phyloP scores from a whole-genome alignment of 2,797 vertebrate species.

The Mormyrops attenuatus region DNA sequence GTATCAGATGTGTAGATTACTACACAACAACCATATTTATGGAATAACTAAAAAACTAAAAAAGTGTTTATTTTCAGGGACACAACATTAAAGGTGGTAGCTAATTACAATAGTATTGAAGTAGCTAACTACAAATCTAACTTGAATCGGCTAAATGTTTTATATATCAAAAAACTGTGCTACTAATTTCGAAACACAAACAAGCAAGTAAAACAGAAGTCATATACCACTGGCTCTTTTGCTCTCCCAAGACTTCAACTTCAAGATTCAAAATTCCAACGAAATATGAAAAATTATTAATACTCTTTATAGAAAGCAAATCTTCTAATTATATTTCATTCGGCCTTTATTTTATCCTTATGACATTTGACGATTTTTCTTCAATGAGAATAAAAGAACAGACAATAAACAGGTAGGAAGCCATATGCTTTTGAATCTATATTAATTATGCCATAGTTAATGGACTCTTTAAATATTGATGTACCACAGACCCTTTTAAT shows the following conservation, averaged over 20 bases:
- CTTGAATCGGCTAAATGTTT: background rate
- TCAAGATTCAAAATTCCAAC: conserved; percentile 80
- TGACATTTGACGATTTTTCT: conserved; percentile 85
- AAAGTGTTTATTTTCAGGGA: background rate
- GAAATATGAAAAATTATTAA: conserved; percentile 99
- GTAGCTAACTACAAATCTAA: background rate
- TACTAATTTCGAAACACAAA: conserved; percentile 87
- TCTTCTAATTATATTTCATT: conserved; percentile 97
- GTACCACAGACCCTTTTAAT: conserved; percentile 65
- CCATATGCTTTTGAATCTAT: conserved; percentile 58
- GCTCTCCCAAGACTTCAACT: conserved; percentile 81
- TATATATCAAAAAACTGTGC: conserved; percentile 55
- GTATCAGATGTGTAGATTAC: background rate
- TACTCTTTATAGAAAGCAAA: conserved; percentile 96
- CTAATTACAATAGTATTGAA: background rate
- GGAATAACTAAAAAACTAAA: background rate
- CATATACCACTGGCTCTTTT: conserved; percentile 85
- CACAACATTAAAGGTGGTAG: background rate
- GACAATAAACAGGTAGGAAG: conserved; percentile 61
- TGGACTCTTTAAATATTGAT: conserved; percentile 71
- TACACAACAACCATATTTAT: background rate
- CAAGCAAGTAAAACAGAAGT: conserved; percentile 61
- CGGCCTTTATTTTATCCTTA: conserved; percentile 98
- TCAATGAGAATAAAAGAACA: conserved; percentile 38
- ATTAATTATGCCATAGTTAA: conserved; percentile 62